Conservation (phyloP, 1,140 invertebrate genomes). For the Lanistes nyassanus region DNA sequence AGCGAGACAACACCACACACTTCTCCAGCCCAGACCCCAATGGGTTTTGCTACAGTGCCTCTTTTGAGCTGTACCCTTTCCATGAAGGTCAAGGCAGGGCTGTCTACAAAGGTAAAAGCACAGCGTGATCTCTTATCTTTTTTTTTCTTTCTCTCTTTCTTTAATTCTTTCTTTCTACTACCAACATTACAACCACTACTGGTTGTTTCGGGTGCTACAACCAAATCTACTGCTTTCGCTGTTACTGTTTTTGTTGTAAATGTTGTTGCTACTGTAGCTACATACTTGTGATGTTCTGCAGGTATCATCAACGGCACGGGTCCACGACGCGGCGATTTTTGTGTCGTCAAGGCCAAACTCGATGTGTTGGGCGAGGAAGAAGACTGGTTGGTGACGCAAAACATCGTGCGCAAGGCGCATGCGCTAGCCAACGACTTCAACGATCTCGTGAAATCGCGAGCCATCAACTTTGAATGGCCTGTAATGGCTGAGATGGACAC, state of each 20-base stretch:
- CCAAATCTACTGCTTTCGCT: too few relatives aligned
- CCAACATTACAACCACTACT: background rate
- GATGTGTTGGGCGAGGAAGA: background rate
- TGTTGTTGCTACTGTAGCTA: too few relatives aligned
- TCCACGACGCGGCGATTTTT: slow-evolving; percentile 32
- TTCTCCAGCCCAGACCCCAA: slow-evolving; percentile 16
- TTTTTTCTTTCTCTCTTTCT: background rate
- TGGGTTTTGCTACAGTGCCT: slow-evolving; percentile 29
- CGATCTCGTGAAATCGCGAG: background rate
- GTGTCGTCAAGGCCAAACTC: slow-evolving; percentile 31
- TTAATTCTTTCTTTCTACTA: background rate
- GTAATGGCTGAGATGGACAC: slow-evolving; percentile 31
- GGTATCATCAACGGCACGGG: slow-evolving; percentile 37
- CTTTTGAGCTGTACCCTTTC: slow-evolving; percentile 37
- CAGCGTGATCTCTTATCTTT: background rate
- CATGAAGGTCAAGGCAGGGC: slow-evolving; percentile 26
- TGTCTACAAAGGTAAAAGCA: slow-evolving; percentile 24
- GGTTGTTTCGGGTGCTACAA: too few relatives aligned
- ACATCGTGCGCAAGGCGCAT: slow-evolving; percentile 2
- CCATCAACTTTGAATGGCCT: slow-evolving; percentile 25
- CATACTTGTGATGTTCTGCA: background rate
- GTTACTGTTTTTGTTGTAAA: background rate
- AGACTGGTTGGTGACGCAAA: slow-evolving; percentile 19
- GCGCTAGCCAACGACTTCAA: slow-evolving; percentile 27
- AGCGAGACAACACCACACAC: slow-evolving; percentile 36